Evolutionary conservation across 2,113 vertebrate genomes (phyloP), one percentile per base, ranked within the genome.

Genomic region (Nanorana parkeri): DNA sequence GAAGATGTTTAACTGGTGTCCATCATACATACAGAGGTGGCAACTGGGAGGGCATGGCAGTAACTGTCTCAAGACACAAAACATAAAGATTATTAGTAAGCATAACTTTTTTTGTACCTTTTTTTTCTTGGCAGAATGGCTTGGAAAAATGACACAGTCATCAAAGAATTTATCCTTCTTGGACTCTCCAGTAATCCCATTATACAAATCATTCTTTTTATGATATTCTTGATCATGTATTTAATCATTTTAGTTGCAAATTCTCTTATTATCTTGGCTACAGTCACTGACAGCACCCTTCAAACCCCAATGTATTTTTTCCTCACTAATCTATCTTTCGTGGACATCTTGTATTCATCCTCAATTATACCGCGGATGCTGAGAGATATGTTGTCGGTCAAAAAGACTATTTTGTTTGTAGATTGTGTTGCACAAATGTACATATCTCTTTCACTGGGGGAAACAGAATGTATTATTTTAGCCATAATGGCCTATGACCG

Each of bases 341-440:
- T 89, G 6, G 87, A 89, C 36, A 84, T 88, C 6, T 87, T 83
- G 51, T 84, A 86, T 56, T 86, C 87, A 36, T 86, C 85, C 29
- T 86, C 86, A 64, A 86, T 84, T 78, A 80, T 86, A 3, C 85
- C 87, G 4, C 84, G 87, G 41, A 79, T 86, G 58, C 67, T 88
- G 20, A 85, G 68, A 79, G 87, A 88, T 26, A 80, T 89, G 7
- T 51, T 68, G 32, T 83, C 74, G 29, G 73, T 76, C 64, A 77
- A 41, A 41, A 85, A 88, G 56, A 83, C 81, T 19, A 88, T 89
- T 55, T 85, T 83, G 0, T n/a, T 20, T 15, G 21, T 29, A 72
- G 84, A 68, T 2, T 89, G 88, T 85, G 68, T 41, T 4, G 6
- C 84, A 3, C 86, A 89, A 77, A 86, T 89, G 41, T 86, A 86